Evolutionary conservation across 1,140 invertebrate genomes (phyloP).

Genomic region (Neotoxoptera formosana): DNA sequence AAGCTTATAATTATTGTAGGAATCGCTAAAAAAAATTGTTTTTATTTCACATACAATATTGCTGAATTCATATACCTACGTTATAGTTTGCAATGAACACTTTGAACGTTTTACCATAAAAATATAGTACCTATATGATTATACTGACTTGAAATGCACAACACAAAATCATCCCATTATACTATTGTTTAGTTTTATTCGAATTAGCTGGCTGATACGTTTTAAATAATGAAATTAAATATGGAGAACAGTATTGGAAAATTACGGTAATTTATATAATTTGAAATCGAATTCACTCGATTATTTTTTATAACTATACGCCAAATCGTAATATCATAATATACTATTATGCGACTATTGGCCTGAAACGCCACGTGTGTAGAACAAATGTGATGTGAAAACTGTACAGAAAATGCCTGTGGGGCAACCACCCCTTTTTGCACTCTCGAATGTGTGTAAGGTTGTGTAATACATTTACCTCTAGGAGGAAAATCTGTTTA

Average conservation of each 20-base stretch:
- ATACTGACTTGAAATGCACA: too few species aligned
- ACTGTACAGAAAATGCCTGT: neutral
- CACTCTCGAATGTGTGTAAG: neutral
- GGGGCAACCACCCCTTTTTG: neutral
- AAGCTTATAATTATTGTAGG: neutral
- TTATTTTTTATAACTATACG: neutral
- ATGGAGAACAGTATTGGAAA: too few species aligned
- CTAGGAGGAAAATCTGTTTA: neutral
- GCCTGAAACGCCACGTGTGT: too few species aligned
- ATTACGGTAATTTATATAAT: neutral
- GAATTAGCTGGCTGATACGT: too few species aligned
- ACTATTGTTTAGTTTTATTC: too few species aligned
- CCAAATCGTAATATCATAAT: neutral
- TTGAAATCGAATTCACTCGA: too few species aligned
- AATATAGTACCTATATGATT: too few species aligned
- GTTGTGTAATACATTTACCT: neutral
- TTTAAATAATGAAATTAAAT: too few species aligned
- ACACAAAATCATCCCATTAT: too few species aligned
- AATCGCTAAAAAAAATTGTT: too few species aligned
- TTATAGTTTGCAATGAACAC: neutral
- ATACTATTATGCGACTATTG: neutral
- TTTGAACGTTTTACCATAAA: too few species aligned
- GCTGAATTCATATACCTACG: neutral
- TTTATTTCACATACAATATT: neutral
- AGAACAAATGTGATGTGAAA: neutral